These are phyloP conservation scores for Motacilla tschutschensis DNA, from an alignment of 2,113 vertebrate genomes.

Conservation along the genomic window DNA sequence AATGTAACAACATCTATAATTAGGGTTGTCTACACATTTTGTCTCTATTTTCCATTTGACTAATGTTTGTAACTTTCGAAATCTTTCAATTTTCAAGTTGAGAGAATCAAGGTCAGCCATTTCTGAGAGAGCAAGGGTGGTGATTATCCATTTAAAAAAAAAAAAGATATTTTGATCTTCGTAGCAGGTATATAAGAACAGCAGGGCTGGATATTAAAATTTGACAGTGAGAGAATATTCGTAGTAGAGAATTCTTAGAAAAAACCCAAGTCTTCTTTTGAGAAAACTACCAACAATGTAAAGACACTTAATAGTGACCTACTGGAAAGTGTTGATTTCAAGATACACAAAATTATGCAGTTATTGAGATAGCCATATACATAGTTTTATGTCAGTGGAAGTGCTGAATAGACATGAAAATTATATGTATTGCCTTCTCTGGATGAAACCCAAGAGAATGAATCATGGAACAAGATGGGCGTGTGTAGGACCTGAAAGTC, in stretches of 20 bases:
- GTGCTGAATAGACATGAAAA: neutral
- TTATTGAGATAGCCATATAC: neutral
- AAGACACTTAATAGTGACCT: neutral
- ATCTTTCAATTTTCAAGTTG: neutral
- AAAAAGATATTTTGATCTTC: neutral
- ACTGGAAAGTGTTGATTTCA: neutral
- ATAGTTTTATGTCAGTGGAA: neutral
- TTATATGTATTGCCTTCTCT: neutral
- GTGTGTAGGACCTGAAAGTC: neutral
- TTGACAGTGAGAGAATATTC: neutral
- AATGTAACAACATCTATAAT: slow-evolving; percentile 12
- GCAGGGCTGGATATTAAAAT: neutral
- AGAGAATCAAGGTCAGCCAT: neutral
- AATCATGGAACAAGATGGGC: neutral
- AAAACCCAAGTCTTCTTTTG: accelerated
- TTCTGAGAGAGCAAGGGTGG: neutral
- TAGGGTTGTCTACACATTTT: slow-evolving; percentile 19
- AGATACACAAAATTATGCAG: neutral
- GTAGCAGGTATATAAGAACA: neutral
- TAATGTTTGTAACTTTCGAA: slow-evolving; percentile 6
- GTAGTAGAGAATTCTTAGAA: neutral
- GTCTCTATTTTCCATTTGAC: neutral
- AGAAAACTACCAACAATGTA: neutral
- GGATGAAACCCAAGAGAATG: neutral
- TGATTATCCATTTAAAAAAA: neutral